phyloP scores from a whole-genome alignment of 2,113 vertebrate species.

The Bufo bufo region DNA sequence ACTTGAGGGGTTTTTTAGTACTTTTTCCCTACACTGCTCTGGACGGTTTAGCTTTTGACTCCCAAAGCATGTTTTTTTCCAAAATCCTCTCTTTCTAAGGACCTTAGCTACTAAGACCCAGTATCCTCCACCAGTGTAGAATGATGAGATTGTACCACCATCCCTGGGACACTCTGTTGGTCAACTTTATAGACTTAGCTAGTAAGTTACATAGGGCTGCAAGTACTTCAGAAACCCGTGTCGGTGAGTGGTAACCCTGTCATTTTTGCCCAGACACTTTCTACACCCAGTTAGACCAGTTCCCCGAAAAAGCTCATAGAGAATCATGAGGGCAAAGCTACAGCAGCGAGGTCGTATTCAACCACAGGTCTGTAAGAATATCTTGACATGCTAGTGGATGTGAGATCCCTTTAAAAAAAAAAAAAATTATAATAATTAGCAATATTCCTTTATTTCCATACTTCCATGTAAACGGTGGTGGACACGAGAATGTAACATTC shows the following conservation, averaged over 20 bases:
- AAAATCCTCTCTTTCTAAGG: not conserved
- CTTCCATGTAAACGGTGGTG: not conserved
- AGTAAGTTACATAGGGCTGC: not conserved
- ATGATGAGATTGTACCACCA: not conserved
- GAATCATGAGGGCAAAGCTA: not conserved
- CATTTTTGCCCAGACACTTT: not conserved
- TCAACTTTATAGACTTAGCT: not conserved
- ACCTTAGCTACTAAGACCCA: not conserved
- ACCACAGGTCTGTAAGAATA: not conserved
- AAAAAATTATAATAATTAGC: too few relatives aligned
- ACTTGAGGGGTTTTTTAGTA: not conserved
- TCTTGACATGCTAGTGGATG: not conserved
- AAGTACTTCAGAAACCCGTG: not conserved
- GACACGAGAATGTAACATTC: not conserved
- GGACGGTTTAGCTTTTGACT: not conserved
- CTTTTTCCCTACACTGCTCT: not conserved
- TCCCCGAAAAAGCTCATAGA: not conserved
- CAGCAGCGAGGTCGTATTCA: not conserved
- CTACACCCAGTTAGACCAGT: not conserved
- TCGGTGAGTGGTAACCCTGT: not conserved
- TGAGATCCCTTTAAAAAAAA: not conserved
- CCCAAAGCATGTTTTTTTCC: conserved; percentile 23
- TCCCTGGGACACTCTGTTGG: not conserved
- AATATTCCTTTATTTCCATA: not conserved
- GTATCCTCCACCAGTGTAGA: not conserved